phyloP scores from a whole-genome alignment of 2,797 vertebrate species.

The Melanotaenia maccullochi region DNA sequence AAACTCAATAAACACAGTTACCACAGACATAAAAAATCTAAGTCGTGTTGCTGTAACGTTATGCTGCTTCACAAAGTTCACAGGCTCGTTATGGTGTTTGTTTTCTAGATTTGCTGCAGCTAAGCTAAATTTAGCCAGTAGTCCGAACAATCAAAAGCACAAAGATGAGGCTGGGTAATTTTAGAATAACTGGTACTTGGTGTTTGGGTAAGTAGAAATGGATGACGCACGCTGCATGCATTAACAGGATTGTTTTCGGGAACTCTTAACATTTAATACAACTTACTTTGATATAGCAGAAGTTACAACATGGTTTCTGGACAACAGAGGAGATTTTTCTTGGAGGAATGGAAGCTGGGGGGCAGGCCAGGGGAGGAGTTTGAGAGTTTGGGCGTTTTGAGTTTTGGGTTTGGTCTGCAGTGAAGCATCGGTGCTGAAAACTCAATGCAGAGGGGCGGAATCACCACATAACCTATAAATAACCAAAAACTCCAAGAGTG shows the following conservation, averaged over 20 bases:
- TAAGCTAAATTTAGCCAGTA: constrained; percentile 67
- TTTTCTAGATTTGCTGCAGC: constrained; percentile 31
- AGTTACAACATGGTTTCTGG: constrained; percentile 32
- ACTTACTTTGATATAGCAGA: constrained; percentile 58
- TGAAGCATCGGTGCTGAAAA: background rate
- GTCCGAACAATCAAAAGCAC: constrained; percentile 44
- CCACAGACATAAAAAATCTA: background rate
- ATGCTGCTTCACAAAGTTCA: background rate
- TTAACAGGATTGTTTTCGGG: rapidly evolving
- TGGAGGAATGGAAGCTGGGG: constrained; percentile 54
- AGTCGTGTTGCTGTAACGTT: background rate
- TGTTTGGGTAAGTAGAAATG: background rate
- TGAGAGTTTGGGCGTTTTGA: constrained; percentile 6
- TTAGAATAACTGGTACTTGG: background rate
- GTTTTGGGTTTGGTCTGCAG: background rate
- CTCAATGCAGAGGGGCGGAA: background rate
- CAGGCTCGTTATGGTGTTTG: background rate
- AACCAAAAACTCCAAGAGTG: too few species aligned
- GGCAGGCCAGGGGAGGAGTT: constrained; percentile 58
- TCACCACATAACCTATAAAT: background rate
- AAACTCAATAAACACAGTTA: background rate
- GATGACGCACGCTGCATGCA: too few species aligned
- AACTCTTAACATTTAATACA: background rate
- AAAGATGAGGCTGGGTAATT: constrained; percentile 29
- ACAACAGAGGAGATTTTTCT: constrained; percentile 25